Percentiles rank a stretch among this genome's conserved stretches.
phyloP scores from a whole-genome alignment of 2,113 vertebrate genomes.

The Phrynosoma platyrhinos region DNA sequence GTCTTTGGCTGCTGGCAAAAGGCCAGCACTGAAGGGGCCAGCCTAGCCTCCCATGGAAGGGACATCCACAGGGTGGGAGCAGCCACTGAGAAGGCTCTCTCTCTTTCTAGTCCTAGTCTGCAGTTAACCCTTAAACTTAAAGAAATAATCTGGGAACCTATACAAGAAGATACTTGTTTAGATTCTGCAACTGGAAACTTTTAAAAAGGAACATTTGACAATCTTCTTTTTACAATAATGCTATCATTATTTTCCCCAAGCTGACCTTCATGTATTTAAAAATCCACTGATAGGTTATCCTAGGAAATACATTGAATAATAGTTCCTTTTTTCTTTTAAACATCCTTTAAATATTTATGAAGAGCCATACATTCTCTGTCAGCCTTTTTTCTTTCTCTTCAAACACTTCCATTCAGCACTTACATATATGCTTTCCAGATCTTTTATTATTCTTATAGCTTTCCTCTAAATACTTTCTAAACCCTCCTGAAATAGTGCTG shows the following conservation, averaged over 20 bases:
- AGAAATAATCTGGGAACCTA: too few species aligned
- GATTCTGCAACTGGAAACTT: too few species aligned
- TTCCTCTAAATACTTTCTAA: neutral
- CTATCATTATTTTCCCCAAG: neutral
- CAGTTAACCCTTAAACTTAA: too few species aligned
- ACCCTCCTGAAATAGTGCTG: neutral
- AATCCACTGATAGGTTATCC: neutral
- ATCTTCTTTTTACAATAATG: neutral
- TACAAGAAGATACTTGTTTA: too few species aligned
- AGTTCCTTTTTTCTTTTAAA: neutral
- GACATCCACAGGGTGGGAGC: too few species aligned
- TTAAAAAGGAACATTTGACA: neutral
- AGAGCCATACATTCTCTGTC: neutral
- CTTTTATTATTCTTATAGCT: neutral
- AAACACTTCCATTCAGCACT: neutral
- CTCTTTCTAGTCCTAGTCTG: too few species aligned
- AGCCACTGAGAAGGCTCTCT: too few species aligned
- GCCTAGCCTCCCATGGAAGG: too few species aligned
- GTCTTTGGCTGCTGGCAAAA: too few species aligned
- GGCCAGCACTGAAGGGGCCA: too few species aligned
- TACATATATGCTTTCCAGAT: neutral
- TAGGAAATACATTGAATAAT: neutral
- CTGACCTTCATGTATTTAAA: conserved; percentile 14
- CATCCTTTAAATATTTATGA: conserved; percentile 19
- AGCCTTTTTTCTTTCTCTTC: neutral